Percentiles rank a stretch among this genome's conserved stretches.
Evolutionary conservation across 2,888 invertebrate species (phyloP).

Genomic region (Cephus rjabovi): DNA sequence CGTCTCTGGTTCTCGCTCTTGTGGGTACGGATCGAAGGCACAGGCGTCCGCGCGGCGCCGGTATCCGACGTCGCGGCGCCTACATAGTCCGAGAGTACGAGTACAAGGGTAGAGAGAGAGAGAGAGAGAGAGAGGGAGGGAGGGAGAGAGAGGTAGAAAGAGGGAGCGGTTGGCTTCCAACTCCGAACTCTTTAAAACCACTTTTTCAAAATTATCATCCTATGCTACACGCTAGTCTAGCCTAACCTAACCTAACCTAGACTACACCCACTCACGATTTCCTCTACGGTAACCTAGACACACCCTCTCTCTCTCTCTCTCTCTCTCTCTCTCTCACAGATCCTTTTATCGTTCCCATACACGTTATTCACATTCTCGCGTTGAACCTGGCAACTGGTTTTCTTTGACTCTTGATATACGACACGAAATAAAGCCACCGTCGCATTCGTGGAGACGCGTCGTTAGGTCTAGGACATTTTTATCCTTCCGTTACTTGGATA

Average conservation of each 20-base stretch:
- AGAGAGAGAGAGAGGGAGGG: neutral
- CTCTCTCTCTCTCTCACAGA: neutral
- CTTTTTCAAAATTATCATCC: constrained; percentile 9
- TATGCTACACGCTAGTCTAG: neutral
- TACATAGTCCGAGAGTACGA: constrained; percentile 24
- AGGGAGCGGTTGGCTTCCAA: constrained; percentile 13
- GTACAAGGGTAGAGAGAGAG: neutral
- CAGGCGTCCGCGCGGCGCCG: constrained; percentile 44
- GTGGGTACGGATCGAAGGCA: constrained; percentile 41
- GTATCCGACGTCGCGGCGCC: constrained; percentile 44
- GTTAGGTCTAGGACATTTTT: neutral
- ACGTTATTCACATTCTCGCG: neutral
- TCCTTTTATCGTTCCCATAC: neutral
- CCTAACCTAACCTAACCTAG: neutral
- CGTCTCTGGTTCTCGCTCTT: constrained; percentile 28
- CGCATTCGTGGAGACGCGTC: neutral
- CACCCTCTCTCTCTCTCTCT: constrained; percentile 13
- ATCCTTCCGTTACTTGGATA: neutral
- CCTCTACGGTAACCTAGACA: neutral
- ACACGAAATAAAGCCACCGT: neutral
- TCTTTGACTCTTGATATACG: neutral
- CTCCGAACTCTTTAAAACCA: constrained; percentile 14
- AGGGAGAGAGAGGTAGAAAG: constrained; percentile 1
- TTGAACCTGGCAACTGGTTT: neutral
- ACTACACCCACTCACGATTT: neutral